Evolutionary conservation across 2,888 invertebrate genomes (phyloP), one percentile per base, ranked within the genome.

Genomic region (Nudaria mundana): DNA sequence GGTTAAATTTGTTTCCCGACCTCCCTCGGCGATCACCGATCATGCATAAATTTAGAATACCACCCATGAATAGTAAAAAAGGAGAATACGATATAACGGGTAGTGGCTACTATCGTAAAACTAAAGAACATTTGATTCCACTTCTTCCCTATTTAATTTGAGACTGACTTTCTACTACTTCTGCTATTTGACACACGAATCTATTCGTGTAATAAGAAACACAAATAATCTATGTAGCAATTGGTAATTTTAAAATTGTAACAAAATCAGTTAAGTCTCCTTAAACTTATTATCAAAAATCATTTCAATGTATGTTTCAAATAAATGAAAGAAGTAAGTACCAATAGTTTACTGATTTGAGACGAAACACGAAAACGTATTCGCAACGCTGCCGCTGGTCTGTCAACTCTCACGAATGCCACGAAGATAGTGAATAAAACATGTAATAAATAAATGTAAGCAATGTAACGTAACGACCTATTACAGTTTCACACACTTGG

Each of bases 1-100:
- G 85, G 84, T 81, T 86, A 86, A 88, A 88, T 88, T 88, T 88
- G 88, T 87, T 86, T 87, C 82, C 85, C 83, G 76, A 81, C 79
- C 78, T 71, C 84, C 86, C 82, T 62, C 64, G 48, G 72, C 66
- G 80, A 85, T 83, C 81, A 78, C 62, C 68, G 76, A 80, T 77
- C 76, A 77, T 76, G 76, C 77, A 70, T 70, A 76, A 71, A 64
- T 68, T 70, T 58, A 50, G 51, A 51, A 53, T 48, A 44, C 48
- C 44, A 38, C 44, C 37, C 37, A 46, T 40, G 29, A 54, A 37
- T 7, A 16, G 6, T 25, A 18, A 12, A 35, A 40, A 32, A 35
- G n/a, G n/a, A n/a, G n/a, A n/a, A n/a, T n/a, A n/a, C n/a, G n/a
- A n/a, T n/a, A n/a, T n/a, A n/a, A n/a, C n/a, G n/a, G n/a, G n/a